Percentiles rank a stretch among this genome's conserved stretches.
Conservation (phyloP, 2,113 vertebrate species). For the Holacanthus passer region DNA sequence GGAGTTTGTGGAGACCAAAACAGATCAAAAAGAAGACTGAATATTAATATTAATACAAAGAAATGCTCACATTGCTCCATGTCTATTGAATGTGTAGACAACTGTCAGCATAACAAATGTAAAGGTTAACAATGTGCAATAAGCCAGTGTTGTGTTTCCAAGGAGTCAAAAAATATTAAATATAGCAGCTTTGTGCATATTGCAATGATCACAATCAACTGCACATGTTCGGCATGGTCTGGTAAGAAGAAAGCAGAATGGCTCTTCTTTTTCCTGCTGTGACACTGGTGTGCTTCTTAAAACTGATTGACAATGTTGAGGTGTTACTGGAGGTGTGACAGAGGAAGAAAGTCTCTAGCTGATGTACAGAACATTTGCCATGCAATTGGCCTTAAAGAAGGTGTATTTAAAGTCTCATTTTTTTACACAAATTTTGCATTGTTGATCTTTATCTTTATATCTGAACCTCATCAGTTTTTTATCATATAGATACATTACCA, state of each 20-base stretch:
- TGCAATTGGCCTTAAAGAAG: neutral
- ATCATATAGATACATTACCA: too few species aligned
- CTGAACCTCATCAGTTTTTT: neutral
- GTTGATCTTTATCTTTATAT: neutral
- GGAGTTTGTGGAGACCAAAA: too few species aligned
- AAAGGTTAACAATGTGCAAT: too few species aligned
- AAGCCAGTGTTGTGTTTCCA: too few species aligned
- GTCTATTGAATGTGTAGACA: too few species aligned
- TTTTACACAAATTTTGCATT: neutral
- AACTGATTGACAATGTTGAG: neutral
- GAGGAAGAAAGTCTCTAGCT: neutral
- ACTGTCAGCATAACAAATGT: too few species aligned
- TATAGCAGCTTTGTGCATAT: too few species aligned
- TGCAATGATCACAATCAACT: neutral
- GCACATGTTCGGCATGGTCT: neutral
- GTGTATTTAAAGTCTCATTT: neutral
- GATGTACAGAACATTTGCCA: neutral
- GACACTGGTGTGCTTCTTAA: neutral
- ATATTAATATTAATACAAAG: too few species aligned
- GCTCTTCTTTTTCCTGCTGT: neutral
- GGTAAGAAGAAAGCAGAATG: slow-evolving; percentile 9
- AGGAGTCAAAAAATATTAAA: too few species aligned
- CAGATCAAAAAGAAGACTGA: too few species aligned
- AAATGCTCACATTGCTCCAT: too few species aligned
- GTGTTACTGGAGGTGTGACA: neutral